phyloP scores from a whole-genome alignment of 2,888 invertebrate species.

The Xanthorhoe designata region DNA sequence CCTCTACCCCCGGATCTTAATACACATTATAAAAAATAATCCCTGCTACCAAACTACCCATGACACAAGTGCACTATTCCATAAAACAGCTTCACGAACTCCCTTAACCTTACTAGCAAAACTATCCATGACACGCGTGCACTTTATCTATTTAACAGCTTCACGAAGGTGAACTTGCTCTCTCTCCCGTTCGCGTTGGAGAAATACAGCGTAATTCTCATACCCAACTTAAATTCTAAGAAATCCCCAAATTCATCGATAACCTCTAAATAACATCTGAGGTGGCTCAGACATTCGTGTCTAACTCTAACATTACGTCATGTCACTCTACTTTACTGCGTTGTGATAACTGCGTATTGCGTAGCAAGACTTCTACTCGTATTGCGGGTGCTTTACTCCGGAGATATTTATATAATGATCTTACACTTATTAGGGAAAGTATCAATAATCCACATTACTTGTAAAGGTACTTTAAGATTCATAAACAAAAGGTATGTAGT shows the following conservation, averaged over 20 bases:
- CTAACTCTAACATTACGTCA: neutral
- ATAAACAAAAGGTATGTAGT: conserved; percentile 29
- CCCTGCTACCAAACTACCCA: neutral
- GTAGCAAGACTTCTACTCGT: conserved; percentile 8
- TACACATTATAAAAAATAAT: no score
- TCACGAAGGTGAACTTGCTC: no score
- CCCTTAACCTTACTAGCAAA: neutral
- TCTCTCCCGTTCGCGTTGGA: neutral
- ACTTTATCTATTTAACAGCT: no score
- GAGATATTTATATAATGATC: neutral
- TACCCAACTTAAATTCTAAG: no score
- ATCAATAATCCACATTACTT: neutral
- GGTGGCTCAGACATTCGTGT: no score
- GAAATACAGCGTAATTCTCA: neutral
- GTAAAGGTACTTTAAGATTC: conserved; percentile 9
- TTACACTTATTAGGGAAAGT: conserved; percentile 1
- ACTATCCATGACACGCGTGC: no score
- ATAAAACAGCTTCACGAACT: no score
- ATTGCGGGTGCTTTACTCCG: conserved; percentile 11
- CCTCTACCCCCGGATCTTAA: neutral
- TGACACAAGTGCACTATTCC: no score
- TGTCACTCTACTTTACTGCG: neutral
- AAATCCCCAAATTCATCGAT: no score
- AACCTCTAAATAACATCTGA: neutral
- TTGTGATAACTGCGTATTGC: conserved; percentile 1